Percentiles rank a stretch among this genome's conserved stretches.
phyloP scores from a whole-genome alignment of 30 jellyfish, hydroid and myxozoan genomes.

The Turritopsis dohrnii region DNA sequence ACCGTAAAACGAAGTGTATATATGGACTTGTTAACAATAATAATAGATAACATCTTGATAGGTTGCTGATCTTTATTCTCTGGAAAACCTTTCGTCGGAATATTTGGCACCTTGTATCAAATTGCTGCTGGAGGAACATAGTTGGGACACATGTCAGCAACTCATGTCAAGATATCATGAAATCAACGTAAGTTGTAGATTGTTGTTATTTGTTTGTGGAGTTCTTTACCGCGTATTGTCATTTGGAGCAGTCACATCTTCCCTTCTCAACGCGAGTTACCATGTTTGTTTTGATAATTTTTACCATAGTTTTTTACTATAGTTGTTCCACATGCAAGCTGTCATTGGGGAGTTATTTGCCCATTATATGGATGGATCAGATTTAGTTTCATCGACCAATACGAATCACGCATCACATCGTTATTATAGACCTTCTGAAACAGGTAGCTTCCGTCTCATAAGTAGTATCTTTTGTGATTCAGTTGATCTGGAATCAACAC shows the following conservation, averaged over 20 bases:
- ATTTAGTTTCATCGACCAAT: not conserved
- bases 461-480: too few relatives aligned
- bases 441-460: too few relatives aligned
- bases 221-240: slow-evolving; percentile 2
- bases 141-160: slow-evolving; percentile 14
- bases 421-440: not conserved
- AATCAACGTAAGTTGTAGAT: slow-evolving; percentile 15
- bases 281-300: not conserved
- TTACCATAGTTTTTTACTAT: not conserved
- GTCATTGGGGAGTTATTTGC: slow-evolving; percentile 24
- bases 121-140: slow-evolving; percentile 20
- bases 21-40: too few relatives aligned
- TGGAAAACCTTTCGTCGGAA: slow-evolving; percentile 15
- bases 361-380: not conserved
- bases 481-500: too few relatives aligned
- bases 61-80: slow-evolving; percentile 35
- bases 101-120: slow-evolving; percentile 22
- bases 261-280: not conserved
- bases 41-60: not conserved
- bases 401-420: not conserved
- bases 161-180: not conserved
- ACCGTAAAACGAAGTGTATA: too few relatives aligned
- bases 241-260: too few relatives aligned
- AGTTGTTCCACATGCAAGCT: slow-evolving; percentile 32
- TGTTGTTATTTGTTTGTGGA: not conserved